Evolutionary conservation across 1,140 invertebrate genomes (phyloP).

Genomic region (Papilio polytes): DNA sequence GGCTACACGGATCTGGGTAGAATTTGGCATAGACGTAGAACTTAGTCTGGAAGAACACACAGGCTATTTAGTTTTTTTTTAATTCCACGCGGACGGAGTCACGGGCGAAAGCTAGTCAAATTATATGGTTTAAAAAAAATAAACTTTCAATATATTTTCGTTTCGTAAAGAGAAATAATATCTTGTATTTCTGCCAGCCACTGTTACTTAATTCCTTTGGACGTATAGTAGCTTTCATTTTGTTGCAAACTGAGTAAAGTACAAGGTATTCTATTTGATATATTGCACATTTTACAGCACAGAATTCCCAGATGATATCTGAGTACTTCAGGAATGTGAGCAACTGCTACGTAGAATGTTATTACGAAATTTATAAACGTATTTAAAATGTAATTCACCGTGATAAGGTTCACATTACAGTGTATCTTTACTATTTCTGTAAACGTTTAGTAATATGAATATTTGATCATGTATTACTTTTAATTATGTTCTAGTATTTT

Average conservation of each 20-base stretch:
- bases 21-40: no score
- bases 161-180: conserved; percentile 42
- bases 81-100: no score
- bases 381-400: background rate
- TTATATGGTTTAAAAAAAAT: no score
- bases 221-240: conserved; percentile 58
- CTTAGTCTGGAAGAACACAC: no score
- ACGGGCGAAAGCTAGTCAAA: no score
- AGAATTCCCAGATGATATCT: conserved; percentile 54
- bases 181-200: conserved; percentile 50
- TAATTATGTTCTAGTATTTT: background rate
- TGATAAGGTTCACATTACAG: background rate
- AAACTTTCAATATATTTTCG: conserved; percentile 5
- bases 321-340: conserved; percentile 46
- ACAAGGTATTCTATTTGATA: conserved; percentile 54
- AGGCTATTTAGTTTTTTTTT: no score
- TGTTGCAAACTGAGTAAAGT: conserved; percentile 50
- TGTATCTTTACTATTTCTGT: background rate
- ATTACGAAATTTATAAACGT: conserved; percentile 10
- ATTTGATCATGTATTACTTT: background rate
- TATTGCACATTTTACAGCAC: conserved; percentile 57
- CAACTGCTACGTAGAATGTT: conserved; percentile 39
- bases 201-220: conserved; percentile 53
- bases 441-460: background rate
- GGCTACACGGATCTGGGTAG: no score